phyloP scores from a whole-genome alignment of 2,113 vertebrate species.

The Acrocephalus kingi region DNA sequence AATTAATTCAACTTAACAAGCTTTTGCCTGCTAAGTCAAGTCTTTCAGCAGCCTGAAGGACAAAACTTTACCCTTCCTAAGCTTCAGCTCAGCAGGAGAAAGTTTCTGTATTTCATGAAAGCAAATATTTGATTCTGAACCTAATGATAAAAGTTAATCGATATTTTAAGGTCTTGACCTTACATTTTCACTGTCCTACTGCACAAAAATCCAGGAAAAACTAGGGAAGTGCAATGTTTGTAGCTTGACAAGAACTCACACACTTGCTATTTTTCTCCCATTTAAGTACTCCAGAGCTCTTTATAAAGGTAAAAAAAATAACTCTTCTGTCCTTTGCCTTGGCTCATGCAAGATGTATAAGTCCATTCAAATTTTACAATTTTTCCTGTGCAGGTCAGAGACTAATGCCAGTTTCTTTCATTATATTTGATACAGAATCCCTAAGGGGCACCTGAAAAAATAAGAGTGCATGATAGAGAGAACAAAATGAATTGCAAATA shows the following conservation, averaged over 20 bases:
- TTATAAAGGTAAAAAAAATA: conserved; percentile 26
- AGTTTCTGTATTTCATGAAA: conserved; percentile 8
- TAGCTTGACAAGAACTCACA: background rate
- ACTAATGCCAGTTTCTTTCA: conserved; percentile 24
- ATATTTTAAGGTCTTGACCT: conserved; percentile 24
- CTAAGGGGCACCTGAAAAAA: conserved; percentile 35
- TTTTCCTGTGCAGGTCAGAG: conserved; percentile 32
- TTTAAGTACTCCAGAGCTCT: background rate
- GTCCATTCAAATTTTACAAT: conserved; percentile 21
- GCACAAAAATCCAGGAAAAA: background rate
- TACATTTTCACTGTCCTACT: background rate
- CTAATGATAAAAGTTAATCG: background rate
- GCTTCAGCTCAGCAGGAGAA: background rate
- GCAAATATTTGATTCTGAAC: conserved; percentile 42
- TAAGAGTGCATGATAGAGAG: background rate
- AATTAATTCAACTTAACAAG: conserved; percentile 9
- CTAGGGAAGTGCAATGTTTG: background rate
- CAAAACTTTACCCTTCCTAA: background rate
- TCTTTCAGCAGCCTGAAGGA: background rate
- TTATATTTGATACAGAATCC: conserved; percentile 33
- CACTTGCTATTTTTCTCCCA: background rate
- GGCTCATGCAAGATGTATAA: conserved; percentile 38
- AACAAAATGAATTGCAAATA: conserved; percentile 57
- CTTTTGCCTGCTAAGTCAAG: conserved; percentile 14
- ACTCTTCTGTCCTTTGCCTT: conserved; percentile 5